Conservation (phyloP, 2,888 invertebrate genomes). For the Cataglyphis albicans region DNA sequence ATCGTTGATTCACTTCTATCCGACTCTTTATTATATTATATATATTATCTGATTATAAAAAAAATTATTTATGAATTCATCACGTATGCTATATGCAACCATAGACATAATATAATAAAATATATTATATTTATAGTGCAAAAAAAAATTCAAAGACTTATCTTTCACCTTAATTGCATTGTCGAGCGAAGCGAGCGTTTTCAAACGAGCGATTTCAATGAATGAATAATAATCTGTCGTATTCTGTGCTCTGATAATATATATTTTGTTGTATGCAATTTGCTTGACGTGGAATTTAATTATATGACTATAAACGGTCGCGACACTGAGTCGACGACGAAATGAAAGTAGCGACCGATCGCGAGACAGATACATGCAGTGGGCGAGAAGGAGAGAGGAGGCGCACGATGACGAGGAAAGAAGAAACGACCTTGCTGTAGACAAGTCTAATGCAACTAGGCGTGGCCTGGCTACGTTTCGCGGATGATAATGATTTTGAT, state of each 20-base stretch:
- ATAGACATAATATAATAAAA: background rate
- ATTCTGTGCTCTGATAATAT: slow-evolving; percentile 53
- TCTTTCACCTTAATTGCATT: background rate
- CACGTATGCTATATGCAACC: background rate
- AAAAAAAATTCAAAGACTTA: background rate
- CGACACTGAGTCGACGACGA: slow-evolving; percentile 63
- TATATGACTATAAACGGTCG: slow-evolving; percentile 76
- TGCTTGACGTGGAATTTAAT: slow-evolving; percentile 75
- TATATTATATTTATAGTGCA: background rate
- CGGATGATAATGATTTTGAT: slow-evolving; percentile 79
- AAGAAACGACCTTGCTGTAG: slow-evolving; percentile 72
- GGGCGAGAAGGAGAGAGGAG: slow-evolving; percentile 35
- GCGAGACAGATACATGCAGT: background rate
- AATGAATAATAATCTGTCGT: slow-evolving; percentile 57
- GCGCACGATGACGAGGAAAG: slow-evolving; percentile 29
- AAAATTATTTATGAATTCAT: background rate
- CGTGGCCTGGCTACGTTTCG: slow-evolving; percentile 62
- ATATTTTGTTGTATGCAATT: slow-evolving; percentile 24
- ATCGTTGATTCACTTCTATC: background rate
- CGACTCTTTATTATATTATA: background rate
- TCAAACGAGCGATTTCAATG: slow-evolving; percentile 53
- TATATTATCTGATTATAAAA: background rate
- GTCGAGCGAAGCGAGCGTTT: slow-evolving; percentile 2
- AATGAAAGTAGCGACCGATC: slow-evolving; percentile 71
- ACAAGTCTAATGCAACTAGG: slow-evolving; percentile 68